Percentiles rank a stretch among this genome's conserved stretches.
Conservation (phyloP, 2,888 invertebrate genomes). For the Tenthredo mesomela region DNA sequence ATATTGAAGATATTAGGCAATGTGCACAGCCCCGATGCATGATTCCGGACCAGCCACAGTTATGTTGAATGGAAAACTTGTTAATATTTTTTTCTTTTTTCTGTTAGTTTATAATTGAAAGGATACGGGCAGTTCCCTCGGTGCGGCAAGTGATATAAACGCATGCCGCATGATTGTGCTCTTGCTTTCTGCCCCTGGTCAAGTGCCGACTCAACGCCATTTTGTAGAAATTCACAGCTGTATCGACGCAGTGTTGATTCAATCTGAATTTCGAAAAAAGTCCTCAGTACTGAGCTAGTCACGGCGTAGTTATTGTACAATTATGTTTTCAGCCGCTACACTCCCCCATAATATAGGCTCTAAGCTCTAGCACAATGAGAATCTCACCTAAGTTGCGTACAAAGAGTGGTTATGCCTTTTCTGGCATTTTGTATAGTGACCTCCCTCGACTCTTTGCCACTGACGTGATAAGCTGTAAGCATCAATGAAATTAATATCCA, state of each 20-base stretch:
- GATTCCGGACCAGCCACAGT: background rate
- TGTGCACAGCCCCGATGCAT: background rate
- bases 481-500: conserved; percentile 11
- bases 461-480: conserved; percentile 86
- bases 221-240: conserved; percentile 96
- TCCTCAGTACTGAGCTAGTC: background rate
- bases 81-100: background rate
- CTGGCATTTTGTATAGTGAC: conserved; percentile 94
- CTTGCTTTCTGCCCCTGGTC: conserved; percentile 94
- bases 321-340: background rate
- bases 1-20: background rate
- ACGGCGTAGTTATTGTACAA: background rate
- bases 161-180: conserved; percentile 97
- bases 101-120: conserved; percentile 73
- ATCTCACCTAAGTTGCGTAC: conserved; percentile 86
- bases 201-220: conserved; percentile 91
- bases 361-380: background rate
- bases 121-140: conserved; percentile 96
- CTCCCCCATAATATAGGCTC: background rate
- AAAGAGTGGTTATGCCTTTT: conserved; percentile 90
- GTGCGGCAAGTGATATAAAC: conserved; percentile 98
- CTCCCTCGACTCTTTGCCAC: conserved; percentile 94
- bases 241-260: conserved; percentile 95
- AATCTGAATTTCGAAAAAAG: conserved; percentile 78
- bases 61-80: background rate